Evolutionary conservation across 2,113 vertebrate genomes (phyloP).

Genomic region (Scatophagus argus): DNA sequence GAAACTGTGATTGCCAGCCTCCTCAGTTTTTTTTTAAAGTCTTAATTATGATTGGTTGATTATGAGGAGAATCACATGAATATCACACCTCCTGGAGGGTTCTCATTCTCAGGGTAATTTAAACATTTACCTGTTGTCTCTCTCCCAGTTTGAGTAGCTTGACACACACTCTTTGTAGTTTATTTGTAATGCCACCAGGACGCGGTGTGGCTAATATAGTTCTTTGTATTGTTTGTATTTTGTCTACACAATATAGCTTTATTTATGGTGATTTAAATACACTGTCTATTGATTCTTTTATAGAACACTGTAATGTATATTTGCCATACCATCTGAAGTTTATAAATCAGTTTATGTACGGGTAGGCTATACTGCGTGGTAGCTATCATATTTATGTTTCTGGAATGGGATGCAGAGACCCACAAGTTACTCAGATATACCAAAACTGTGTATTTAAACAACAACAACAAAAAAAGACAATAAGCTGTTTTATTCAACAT

Average conservation of each 20-base stretch:
- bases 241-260: slow-evolving; percentile 65
- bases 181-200: slow-evolving; percentile 48
- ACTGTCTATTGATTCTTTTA: slow-evolving; percentile 71
- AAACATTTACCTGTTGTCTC: slow-evolving; percentile 55
- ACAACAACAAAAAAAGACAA: slow-evolving; percentile 52
- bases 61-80: slow-evolving; percentile 38
- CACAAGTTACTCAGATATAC: slow-evolving; percentile 73
- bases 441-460: slow-evolving; percentile 66
- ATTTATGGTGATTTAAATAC: slow-evolving; percentile 76
- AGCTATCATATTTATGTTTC: slow-evolving; percentile 76
- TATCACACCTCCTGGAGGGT: slow-evolving; percentile 50
- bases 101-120: slow-evolving; percentile 76
- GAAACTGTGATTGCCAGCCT: slow-evolving; percentile 25
- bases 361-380: slow-evolving; percentile 74
- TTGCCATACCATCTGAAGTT: slow-evolving; percentile 68
- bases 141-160: slow-evolving; percentile 55
- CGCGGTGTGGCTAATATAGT: slow-evolving; percentile 30
- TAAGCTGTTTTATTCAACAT: slow-evolving; percentile 77
- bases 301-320: slow-evolving; percentile 78
- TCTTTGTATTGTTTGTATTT: slow-evolving; percentile 53
- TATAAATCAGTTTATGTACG: slow-evolving; percentile 70
- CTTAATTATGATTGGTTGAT: slow-evolving; percentile 54
- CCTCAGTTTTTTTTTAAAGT: slow-evolving; percentile 41
- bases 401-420: slow-evolving; percentile 59
- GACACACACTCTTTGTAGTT: slow-evolving; percentile 27